Conservation (phyloP, 2,797 vertebrate species). For the Ficedula albicollis region DNA sequence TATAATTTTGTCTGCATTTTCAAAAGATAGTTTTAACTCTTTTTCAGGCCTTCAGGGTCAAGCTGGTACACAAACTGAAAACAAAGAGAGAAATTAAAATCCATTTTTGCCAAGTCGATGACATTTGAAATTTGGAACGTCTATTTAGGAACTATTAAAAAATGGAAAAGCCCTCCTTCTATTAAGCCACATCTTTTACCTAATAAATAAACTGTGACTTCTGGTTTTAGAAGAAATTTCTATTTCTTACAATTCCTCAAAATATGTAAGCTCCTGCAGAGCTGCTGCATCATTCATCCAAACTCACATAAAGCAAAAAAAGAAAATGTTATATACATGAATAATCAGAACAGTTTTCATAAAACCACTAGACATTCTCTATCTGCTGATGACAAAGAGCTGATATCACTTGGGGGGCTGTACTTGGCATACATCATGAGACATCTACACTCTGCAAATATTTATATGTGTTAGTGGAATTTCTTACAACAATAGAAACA, state of each 20-base stretch:
- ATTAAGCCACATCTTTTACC: background rate
- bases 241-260: background rate
- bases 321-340: background rate
- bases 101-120: constrained; percentile 9
- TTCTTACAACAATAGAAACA: background rate
- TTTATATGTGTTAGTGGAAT: background rate
- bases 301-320: background rate
- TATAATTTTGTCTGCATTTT: background rate
- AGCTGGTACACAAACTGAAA: constrained; percentile 46
- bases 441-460: background rate
- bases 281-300: background rate
- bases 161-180: background rate
- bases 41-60: constrained; percentile 40
- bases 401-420: background rate
- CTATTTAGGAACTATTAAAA: constrained; percentile 4
- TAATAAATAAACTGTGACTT: background rate
- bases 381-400: background rate
- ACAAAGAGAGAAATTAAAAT: constrained; percentile 35
- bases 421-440: background rate
- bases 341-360: background rate
- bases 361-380: background rate
- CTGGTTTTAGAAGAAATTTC: background rate
- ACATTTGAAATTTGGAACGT: background rate
- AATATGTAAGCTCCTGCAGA: background rate
- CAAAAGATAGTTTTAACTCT: constrained; percentile 5